Evolutionary conservation across 2,797 vertebrate genomes (phyloP).

Genomic region (Danio albolineatus): DNA sequence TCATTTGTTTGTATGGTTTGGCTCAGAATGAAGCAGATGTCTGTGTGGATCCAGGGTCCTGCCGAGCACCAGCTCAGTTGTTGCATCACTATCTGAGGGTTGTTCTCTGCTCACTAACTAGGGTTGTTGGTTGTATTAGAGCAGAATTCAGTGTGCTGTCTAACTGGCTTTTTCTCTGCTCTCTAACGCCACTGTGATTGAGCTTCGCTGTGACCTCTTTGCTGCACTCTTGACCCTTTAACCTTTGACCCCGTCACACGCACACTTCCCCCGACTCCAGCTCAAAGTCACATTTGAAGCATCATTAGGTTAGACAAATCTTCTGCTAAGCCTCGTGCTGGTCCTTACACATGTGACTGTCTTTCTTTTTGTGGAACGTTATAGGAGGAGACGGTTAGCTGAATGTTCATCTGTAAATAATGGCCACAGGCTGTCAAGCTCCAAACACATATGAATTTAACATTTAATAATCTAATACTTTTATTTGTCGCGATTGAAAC

Average conservation of each 20-base stretch:
- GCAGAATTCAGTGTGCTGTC: constrained; percentile 48
- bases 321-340: not conserved
- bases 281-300: constrained; percentile 60
- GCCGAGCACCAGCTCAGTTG: constrained; percentile 49
- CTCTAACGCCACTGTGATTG: constrained; percentile 69
- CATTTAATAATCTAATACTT: too few species aligned
- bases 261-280: constrained; percentile 40
- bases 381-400: not conserved
- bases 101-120: constrained; percentile 35
- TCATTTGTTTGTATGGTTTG: not conserved
- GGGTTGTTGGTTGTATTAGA: constrained; percentile 9
- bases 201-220: constrained; percentile 75
- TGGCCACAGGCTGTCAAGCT: constrained; percentile 10
- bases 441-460: not conserved
- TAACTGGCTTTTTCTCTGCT: constrained; percentile 62
- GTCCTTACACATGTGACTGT: not conserved
- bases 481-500: too few species aligned
- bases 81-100: constrained; percentile 36
- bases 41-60: constrained; percentile 59
- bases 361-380: not conserved
- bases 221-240: constrained; percentile 58
- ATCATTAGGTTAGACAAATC: not conserved
- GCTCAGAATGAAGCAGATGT: constrained; percentile 7
- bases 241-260: constrained; percentile 52
- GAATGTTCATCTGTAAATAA: constrained; percentile 8